phyloP scores from a whole-genome alignment of 2,113 vertebrate genomes.

The Myotis brandtii region DNA sequence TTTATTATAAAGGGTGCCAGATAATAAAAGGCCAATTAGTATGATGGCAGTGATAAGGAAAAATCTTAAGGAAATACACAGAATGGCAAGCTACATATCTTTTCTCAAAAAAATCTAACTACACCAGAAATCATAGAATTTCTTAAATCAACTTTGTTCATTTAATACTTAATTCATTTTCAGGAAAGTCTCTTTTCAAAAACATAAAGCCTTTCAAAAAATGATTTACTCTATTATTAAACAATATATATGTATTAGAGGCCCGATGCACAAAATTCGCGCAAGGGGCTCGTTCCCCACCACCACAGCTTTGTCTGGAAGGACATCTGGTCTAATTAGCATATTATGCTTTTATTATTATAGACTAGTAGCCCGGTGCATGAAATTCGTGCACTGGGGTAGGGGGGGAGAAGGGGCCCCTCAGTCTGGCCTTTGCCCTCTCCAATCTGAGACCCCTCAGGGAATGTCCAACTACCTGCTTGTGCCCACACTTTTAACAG shows the following conservation, averaged over 20 bases:
- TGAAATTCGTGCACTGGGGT: no score
- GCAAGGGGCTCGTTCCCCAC: no score
- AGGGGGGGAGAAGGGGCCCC: no score
- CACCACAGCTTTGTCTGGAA: no score
- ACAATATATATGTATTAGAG: slow-evolving; percentile 34
- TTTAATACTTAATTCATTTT: slow-evolving; percentile 60
- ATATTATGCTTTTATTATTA: no score
- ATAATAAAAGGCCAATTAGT: slow-evolving; percentile 51
- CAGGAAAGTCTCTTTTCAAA: slow-evolving; percentile 36
- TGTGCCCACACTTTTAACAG: no score
- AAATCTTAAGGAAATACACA: slow-evolving; percentile 49
- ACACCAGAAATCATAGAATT: slow-evolving; percentile 54
- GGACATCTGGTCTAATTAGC: no score
- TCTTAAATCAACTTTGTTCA: slow-evolving; percentile 66
- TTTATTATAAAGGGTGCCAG: slow-evolving; percentile 15
- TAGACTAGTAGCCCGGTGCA: no score
- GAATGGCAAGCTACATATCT: not conserved
- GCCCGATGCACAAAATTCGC: no score
- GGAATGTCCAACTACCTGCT: no score
- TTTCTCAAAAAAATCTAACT: slow-evolving; percentile 59
- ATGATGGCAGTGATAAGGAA: slow-evolving; percentile 59
- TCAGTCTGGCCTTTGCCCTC: no score
- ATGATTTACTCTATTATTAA: slow-evolving; percentile 64
- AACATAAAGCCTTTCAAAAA: slow-evolving; percentile 67
- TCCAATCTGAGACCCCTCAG: no score